Base-by-base conservation (phyloP, 2,113 vertebrate genomes). In the Channa argus region DNA sequence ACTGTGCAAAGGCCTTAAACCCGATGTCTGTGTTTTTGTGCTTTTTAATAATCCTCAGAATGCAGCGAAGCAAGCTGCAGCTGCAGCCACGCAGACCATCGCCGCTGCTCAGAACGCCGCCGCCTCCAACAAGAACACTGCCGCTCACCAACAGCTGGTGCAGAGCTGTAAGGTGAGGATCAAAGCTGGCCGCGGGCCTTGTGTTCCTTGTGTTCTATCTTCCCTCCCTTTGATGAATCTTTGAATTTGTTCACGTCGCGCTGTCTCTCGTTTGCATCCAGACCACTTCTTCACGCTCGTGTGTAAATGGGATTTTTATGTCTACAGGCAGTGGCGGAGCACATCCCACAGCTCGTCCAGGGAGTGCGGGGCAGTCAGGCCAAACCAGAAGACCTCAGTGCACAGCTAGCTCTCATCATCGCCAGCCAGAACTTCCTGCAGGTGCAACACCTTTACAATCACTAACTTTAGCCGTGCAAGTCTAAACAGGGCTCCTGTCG, bases 391-490 rank as follows among this genome's bases (percentile, higher is more conserved):
- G 97, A 99, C 89, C 93, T 98, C 65, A 97, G 96, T 44, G 96
- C 97, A 24, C 97, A 99, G 64, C 95, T 99, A 14, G 94, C 96
- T 12, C 94, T 99, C 62, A 99, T 99, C 80, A 96, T 98, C 52
- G 97, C 97, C 90, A 98, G 97, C 88, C 97, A 99, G 90, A 98
- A 96, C 93, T 99, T 99, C 90, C 94, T 99, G 59, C 98, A 99
- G 97, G 98, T 98, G 87, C 84, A 54, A 2, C 59, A 64, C 37
- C 6, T 39, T 74, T 12, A 41, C 61, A 53, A 47, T 44, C 36
- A 69, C 24, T 45, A 45, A 64, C 66, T 66, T 76, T 14, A 63
- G 46, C 49, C 63, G 55, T 82, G 49, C 73, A 49, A 73, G 63
- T 88, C 89, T 89, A 73, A 89, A 88, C 89, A 89, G 79, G 55